Conservation (phyloP, 2,113 vertebrate genomes). For the Gallinago media region DNA sequence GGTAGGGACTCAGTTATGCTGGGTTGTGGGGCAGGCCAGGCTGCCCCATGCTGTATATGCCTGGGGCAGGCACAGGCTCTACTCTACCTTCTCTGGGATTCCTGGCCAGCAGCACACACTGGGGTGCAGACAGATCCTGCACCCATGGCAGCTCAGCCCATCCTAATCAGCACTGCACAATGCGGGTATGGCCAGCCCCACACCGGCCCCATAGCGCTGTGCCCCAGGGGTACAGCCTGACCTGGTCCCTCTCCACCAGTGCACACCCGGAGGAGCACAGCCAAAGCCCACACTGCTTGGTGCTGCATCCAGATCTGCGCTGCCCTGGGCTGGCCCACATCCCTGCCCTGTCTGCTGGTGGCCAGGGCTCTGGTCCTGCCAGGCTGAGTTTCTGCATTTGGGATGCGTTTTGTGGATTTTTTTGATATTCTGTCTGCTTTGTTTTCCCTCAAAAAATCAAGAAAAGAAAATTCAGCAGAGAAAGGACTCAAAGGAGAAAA, state of each 20-base stretch:
- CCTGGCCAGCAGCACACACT: accelerated
- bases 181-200: background rate
- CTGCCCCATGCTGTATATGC: accelerated
- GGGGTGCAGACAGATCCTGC: background rate
- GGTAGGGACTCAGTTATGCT: background rate
- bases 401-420: background rate
- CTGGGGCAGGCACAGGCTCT: background rate
- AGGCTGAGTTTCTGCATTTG: background rate
- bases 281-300: background rate
- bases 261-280: accelerated
- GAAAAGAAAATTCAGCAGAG: background rate
- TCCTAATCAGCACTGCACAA: accelerated
- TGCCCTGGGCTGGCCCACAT: background rate
- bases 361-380: background rate
- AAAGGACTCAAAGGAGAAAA: background rate
- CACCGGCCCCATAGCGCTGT: accelerated
- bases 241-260: background rate
- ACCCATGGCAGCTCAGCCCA: background rate
- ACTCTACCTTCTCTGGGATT: background rate
- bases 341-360: background rate
- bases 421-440: background rate
- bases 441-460: background rate
- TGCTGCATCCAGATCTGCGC: background rate
- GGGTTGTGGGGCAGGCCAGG: background rate
- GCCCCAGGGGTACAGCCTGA: accelerated